Evolutionary conservation across 2,797 vertebrate species (phyloP).

Genomic region (Eremophila alpestris): DNA sequence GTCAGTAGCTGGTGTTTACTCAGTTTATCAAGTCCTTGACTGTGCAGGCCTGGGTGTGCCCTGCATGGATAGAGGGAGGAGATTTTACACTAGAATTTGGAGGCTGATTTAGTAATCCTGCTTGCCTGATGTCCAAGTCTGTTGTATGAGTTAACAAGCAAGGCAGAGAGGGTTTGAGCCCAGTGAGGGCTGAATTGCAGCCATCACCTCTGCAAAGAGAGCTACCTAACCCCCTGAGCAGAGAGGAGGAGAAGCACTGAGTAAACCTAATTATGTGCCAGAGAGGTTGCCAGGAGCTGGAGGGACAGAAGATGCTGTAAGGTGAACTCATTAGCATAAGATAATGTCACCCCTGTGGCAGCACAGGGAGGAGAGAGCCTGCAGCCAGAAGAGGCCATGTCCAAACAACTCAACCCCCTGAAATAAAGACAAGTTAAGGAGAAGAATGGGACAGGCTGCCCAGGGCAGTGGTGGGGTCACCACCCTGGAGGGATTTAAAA

Average conservation of each 20-base stretch:
- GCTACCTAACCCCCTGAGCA: background rate
- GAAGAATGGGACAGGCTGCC: background rate
- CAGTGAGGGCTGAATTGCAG: background rate
- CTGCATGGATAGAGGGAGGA: background rate
- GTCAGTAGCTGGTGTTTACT: background rate
- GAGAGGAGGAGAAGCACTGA: accelerated
- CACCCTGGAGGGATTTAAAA: background rate
- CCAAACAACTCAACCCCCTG: background rate
- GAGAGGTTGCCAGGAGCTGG: background rate
- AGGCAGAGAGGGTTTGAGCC: background rate
- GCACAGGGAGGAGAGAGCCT: background rate
- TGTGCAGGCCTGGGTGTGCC: background rate
- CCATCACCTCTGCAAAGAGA: background rate
- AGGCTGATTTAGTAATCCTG: background rate
- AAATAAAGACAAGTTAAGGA: background rate
- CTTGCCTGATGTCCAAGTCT: background rate
- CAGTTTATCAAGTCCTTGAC: background rate
- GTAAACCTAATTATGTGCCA: background rate
- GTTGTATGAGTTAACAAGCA: background rate
- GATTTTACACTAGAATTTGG: background rate
- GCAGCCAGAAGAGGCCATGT: background rate
- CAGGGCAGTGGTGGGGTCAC: background rate
- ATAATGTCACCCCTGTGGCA: background rate
- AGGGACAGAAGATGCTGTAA: background rate
- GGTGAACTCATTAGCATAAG: background rate